Base-by-base conservation (phyloP, 2,888 invertebrate species). In the Litoditis marina region DNA sequence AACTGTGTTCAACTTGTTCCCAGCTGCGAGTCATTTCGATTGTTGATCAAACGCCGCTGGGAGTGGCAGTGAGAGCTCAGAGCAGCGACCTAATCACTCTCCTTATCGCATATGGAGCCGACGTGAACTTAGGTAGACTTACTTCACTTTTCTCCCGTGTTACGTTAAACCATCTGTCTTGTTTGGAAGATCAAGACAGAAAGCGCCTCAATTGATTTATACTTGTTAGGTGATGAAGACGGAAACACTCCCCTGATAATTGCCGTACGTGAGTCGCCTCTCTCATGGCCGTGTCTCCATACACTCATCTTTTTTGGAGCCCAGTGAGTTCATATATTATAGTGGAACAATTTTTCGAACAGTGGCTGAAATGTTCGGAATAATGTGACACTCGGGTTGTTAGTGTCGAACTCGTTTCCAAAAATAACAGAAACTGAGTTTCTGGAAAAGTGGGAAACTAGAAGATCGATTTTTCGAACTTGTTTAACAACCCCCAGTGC, bases 181-280 rank as follows among this genome's bases (percentile, higher is more conserved):
- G n/a, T n/a, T n/a, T n/a, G n/a, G n/a, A n/a, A n/a, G n/a, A n/a
- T n/a, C n/a, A n/a, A n/a, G n/a, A n/a, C n/a, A n/a, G n/a, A n/a
- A n/a, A n/a, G n/a, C n/a, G n/a, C n/a, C n/a, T n/a, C n/a, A n/a
- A n/a, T n/a, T n/a, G n/a, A n/a, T n/a, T n/a, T n/a, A n/a, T n/a
- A n/a, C n/a, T n/a, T 19, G 30, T 60, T 44, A 73, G 74, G 70
- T 78, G 88, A 88, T 78, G 81, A 83, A 27, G 84, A 85, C 65
- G 88, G 87, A 25, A 87, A 87, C 78, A 87, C 88, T 19, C 87
- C 88, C 1, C 83, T 88, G 25, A 88, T 88, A 78, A 79, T 88
- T 56, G 87, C 87, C 30, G 86, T 87, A 46, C 84, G 86, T 61
- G 86, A 86, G 73, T 84, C 85, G n/a, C 86, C 85, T 63, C 85